These are phyloP conservation scores for Anoplius nigerrimus DNA, from an alignment of 2,888 invertebrate species.

Conservation along the genomic window DNA sequence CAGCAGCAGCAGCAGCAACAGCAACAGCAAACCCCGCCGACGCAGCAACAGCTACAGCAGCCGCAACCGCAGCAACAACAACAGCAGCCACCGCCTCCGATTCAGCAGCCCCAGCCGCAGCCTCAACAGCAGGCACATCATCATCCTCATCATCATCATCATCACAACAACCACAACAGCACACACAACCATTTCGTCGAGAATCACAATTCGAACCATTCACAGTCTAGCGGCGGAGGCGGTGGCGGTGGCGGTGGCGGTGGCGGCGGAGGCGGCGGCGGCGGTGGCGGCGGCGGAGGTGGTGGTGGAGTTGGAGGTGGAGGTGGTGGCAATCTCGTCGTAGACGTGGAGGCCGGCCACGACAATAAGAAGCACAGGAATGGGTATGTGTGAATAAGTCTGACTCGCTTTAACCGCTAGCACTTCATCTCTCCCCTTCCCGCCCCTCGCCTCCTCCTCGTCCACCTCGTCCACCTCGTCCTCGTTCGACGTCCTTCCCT, in stretches of 20 bases:
- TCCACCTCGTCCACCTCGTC: background rate
- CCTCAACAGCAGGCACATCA: constrained; percentile 34
- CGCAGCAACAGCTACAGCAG: constrained; percentile 37
- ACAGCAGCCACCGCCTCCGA: constrained; percentile 34
- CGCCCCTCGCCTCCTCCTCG: background rate
- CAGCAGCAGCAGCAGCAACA: constrained; percentile 46
- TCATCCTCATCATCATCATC: constrained; percentile 59
- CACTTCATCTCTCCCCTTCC: background rate
- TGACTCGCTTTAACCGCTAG: no score
- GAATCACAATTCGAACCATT: constrained; percentile 70
- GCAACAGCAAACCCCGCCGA: constrained; percentile 42
- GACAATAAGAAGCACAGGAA: constrained; percentile 71
- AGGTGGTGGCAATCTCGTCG: constrained; percentile 55
- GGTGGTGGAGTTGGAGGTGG: no score
- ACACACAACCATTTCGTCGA: constrained; percentile 69
- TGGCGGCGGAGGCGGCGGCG: no score
- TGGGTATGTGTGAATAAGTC: constrained; percentile 59
- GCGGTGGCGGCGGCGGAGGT: no score
- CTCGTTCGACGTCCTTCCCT: constrained; percentile 1
- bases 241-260: no score
- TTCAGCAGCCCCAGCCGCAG: constrained; percentile 30
- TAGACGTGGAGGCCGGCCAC: constrained; percentile 66
- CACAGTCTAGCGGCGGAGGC: constrained; percentile 44
- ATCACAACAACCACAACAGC: constrained; percentile 68
- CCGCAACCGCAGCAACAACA: constrained; percentile 54